These are phyloP conservation scores for Ascaphus truei DNA, from an alignment of 2,113 vertebrate species.

Conservation along the genomic window DNA sequence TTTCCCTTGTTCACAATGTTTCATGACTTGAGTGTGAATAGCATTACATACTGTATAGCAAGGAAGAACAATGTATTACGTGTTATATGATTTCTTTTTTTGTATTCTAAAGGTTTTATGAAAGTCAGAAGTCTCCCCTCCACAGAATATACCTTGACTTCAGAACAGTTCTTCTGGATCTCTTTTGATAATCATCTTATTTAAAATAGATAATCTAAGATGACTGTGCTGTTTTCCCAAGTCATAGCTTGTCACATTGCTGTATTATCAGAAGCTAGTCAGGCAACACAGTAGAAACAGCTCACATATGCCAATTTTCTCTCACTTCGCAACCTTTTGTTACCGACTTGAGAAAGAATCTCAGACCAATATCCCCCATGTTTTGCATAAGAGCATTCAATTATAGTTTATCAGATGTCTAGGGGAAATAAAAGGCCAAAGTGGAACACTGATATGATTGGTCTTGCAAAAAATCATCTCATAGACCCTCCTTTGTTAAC, in stretches of 20 bases:
- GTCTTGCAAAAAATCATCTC: neutral
- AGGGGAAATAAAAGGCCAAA: conserved; percentile 47
- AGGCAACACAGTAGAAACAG: conserved; percentile 52
- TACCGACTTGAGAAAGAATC: conserved; percentile 41
- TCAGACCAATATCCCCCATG: conserved; percentile 41
- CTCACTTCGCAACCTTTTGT: conserved; percentile 41
- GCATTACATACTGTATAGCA: too few relatives aligned
- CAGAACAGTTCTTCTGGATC: neutral
- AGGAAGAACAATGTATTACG: too few relatives aligned
- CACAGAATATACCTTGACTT: neutral
- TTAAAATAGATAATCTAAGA: conserved; percentile 46
- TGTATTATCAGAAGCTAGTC: conserved; percentile 50
- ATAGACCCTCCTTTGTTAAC: neutral
- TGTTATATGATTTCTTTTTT: too few relatives aligned
- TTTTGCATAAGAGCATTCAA: conserved; percentile 46
- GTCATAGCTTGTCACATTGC: conserved; percentile 48
- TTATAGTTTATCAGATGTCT: conserved; percentile 47
- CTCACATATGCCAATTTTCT: conserved; percentile 49
- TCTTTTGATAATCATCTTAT: neutral
- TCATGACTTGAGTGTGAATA: too few relatives aligned
- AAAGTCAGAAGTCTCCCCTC: too few relatives aligned
- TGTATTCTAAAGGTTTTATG: too few relatives aligned
- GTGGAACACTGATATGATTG: conserved; percentile 16
- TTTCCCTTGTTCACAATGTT: too few relatives aligned
- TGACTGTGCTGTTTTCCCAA: conserved; percentile 46